These are phyloP conservation scores for Cylloceria caligata DNA, from an alignment of 2,888 invertebrate genomes.

Conservation along the genomic window DNA sequence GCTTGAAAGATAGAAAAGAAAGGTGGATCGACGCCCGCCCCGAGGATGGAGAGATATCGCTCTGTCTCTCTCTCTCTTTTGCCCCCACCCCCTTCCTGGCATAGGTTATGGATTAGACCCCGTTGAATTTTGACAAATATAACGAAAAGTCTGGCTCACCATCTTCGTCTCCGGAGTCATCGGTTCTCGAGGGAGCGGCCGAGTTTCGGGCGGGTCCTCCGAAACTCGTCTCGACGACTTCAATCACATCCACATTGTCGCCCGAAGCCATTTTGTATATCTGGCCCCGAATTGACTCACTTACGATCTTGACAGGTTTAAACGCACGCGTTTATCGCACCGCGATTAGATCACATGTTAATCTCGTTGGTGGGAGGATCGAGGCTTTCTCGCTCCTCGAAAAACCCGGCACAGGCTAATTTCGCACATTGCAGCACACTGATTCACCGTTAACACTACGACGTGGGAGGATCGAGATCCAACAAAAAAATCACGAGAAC, in stretches of 20 bases:
- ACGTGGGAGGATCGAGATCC: slow-evolving; percentile 9
- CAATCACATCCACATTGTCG: slow-evolving; percentile 92
- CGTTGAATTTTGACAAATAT: neutral
- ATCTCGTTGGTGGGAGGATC: slow-evolving; percentile 29
- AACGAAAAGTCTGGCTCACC: slow-evolving; percentile 82
- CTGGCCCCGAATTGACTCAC: slow-evolving; percentile 58
- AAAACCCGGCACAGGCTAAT: slow-evolving; percentile 47
- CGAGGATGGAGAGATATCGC: neutral
- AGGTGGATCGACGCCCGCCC: slow-evolving; percentile 53
- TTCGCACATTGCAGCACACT: slow-evolving; percentile 42
- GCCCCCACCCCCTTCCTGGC: neutral
- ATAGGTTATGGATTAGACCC: slow-evolving; percentile 32
- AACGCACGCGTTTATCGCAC: slow-evolving; percentile 36
- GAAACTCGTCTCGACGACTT: slow-evolving; percentile 89
- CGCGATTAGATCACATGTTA: slow-evolving; percentile 40
- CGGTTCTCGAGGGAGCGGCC: slow-evolving; percentile 87
- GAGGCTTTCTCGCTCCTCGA: slow-evolving; percentile 20
- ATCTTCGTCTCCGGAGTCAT: slow-evolving; percentile 86
- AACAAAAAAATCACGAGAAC: slow-evolving; percentile 53
- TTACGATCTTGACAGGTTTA: slow-evolving; percentile 40
- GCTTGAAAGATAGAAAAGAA: neutral
- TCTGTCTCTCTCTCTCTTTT: slow-evolving; percentile 66
- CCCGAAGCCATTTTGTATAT: slow-evolving; percentile 92
- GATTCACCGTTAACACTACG: slow-evolving; percentile 26
- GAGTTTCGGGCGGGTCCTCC: slow-evolving; percentile 73